phyloP scores from a whole-genome alignment of 2,888 invertebrate genomes.

The Pheosia tremula region DNA sequence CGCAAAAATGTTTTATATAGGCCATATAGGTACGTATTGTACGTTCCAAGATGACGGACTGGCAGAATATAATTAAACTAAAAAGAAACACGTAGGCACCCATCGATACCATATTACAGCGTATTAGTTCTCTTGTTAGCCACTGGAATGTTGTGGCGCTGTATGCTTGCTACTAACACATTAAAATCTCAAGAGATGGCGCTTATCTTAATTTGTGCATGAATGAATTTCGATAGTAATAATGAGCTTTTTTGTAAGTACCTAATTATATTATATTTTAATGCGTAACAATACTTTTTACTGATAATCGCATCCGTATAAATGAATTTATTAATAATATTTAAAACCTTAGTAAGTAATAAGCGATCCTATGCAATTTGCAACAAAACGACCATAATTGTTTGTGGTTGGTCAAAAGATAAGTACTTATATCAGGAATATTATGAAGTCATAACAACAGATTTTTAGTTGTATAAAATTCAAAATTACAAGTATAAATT shows the following conservation, averaged over 20 bases:
- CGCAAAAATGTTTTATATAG: too few relatives aligned
- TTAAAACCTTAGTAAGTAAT: conserved; percentile 61
- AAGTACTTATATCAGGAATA: background rate
- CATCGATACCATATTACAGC: background rate
- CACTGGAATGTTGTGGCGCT: background rate
- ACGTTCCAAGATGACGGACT: too few relatives aligned
- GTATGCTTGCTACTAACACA: background rate
- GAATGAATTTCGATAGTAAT: background rate
- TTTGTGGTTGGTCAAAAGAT: background rate
- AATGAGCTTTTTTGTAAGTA: background rate
- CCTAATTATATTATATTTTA: background rate
- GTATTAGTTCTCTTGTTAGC: background rate
- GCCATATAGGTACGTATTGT: too few relatives aligned
- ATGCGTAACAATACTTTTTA: conserved; percentile 26
- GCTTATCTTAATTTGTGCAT: background rate
- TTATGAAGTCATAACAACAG: background rate
- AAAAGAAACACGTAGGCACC: background rate
- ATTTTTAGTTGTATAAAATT: too few relatives aligned
- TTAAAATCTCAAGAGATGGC: background rate
- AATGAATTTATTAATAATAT: conserved; percentile 73
- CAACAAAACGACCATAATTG: background rate
- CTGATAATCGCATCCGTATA: conserved; percentile 60
- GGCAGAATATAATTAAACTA: background rate
- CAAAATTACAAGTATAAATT: too few relatives aligned
- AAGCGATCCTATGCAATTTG: conserved; percentile 61